Base-by-base conservation (phyloP, 2,888 invertebrate species). In the Trilocha varians region DNA sequence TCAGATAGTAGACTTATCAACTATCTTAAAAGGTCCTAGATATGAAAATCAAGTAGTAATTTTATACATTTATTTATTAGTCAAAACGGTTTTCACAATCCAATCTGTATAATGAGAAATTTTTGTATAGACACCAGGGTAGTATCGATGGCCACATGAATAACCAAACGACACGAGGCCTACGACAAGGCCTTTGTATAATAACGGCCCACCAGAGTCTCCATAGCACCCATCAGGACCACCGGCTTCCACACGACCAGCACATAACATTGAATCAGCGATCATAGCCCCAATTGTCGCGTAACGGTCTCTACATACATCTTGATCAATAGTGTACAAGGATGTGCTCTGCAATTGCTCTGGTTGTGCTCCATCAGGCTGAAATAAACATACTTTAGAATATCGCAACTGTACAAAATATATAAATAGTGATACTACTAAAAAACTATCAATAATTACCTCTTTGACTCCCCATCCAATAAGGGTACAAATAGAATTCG, bases 91-190 rank as follows among this genome's bases (percentile, higher is more conserved):
- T 46, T 65, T 66, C 3, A 84, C 58, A 54, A 85, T 75, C 84
- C 84, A 85, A 49, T 77, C 69, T 0, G 82, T 79, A 32, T 65
- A 84, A 53, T 73, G 59, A 0, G 83, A 79, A 39, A 82, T 55
- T 61, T 80, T 85, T 5, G 84, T 85, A 35, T 84, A 84, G 9
- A 85, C 80, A 1, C 84, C 84, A 1, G 84, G 84, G 47, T 70
- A 85, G 42, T 72, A 79, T 2, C 58, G 63, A 45, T 80, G 65
- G 1, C 84, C 85, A 40, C 85, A 85, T 0, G 75, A 78, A 46
- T 74, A 80, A 1, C 85, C 84, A 36, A 80, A 84, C 0, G 84
- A 84, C 0, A 84, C 82, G 1, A 84, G 53, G 4, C 85, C 84
- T 0, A 78, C 70, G 0, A 84, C 74, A 1, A 84, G 62, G 11